Evolutionary conservation across 1,140 invertebrate genomes (phyloP), one percentile per base, ranked within the genome.

Genomic region (Pseudachorutes palmiensis): DNA sequence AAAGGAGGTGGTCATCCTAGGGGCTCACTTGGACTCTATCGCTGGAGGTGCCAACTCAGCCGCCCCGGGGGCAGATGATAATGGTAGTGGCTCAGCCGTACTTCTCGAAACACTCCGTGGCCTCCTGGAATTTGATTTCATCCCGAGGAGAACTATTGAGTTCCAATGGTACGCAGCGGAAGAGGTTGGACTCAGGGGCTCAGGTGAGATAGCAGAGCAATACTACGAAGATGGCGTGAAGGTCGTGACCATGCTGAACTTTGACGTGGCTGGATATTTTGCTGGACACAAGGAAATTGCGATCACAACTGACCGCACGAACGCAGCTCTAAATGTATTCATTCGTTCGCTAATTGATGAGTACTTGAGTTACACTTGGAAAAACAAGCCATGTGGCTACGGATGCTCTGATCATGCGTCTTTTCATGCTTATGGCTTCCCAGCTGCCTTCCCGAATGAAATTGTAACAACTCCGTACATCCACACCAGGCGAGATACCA

Each of bases 121-220:
- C 2, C 49, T 70, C 45, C 29, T 70, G 3, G 49, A 14, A 9
- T 22, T 22, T 14, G 65, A 64, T 5, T 41, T 67, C 29, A 49
- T 70, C 9, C 69, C 69, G 0, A 66, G 48, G 32, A 41, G 65
- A 36, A 62, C 64, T 3, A 19, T 70, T 2, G 65, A 70, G 41
- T 70, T 70, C 32, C 69, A 70, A 3, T 70, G 65, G 65, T 70
- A 70, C 48, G 69, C 69, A 5, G 69, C 59, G 0, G 69, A 70
- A 51, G 69, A 70, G 31, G 68, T 70, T 0, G 69, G 69, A 0
- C 65, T 66, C 14, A 41, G 64, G 2, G 68, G 68, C 0, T 66
- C 64, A 1, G 45, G 19, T 3, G 69, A 67, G 2, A 70, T 70
- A 36, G 69, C 69, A 22, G 1, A 24, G 9, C 0, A 22, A 1